Conservation (phyloP, 2,797 vertebrate genomes). For the Pangasius djambal region DNA sequence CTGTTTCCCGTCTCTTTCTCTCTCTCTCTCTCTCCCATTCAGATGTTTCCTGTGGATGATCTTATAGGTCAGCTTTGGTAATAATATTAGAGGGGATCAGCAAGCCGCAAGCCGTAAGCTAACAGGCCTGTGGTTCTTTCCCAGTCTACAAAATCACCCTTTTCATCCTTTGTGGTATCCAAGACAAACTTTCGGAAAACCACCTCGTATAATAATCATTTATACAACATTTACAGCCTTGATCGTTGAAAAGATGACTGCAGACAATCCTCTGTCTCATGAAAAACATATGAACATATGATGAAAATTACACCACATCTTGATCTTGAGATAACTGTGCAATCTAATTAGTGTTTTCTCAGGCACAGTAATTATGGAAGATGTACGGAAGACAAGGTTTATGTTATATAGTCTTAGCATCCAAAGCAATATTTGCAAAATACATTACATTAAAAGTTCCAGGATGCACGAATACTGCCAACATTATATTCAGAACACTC, state of each 20-base stretch:
- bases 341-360: not conserved
- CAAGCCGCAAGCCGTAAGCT: conserved; percentile 43
- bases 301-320: not conserved
- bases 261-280: conserved; percentile 18
- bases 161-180: conserved; percentile 62
- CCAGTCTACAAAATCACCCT: conserved; percentile 42
- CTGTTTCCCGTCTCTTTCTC: conserved; percentile 42
- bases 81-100: conserved; percentile 51
- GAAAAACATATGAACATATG: conserved; percentile 9
- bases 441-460: not conserved
- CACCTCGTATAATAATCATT: conserved; percentile 60
- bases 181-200: conserved; percentile 64
- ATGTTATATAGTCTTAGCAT: not conserved
- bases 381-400: not conserved
- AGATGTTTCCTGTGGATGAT: conserved; percentile 53
- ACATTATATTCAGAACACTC: not conserved
- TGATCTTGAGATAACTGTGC: not conserved
- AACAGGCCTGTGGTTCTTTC: conserved; percentile 51
- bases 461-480: not conserved
- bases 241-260: conserved; percentile 27
- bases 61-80: conserved; percentile 49
- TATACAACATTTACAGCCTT: conserved; percentile 51
- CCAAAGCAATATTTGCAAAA: not conserved
- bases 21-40: conserved; percentile 35
- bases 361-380: too few relatives aligned